Percentiles rank a stretch among this genome's conserved stretches.
phyloP scores from a whole-genome alignment of 2,797 vertebrate species.

The Aphelocoma californica region DNA sequence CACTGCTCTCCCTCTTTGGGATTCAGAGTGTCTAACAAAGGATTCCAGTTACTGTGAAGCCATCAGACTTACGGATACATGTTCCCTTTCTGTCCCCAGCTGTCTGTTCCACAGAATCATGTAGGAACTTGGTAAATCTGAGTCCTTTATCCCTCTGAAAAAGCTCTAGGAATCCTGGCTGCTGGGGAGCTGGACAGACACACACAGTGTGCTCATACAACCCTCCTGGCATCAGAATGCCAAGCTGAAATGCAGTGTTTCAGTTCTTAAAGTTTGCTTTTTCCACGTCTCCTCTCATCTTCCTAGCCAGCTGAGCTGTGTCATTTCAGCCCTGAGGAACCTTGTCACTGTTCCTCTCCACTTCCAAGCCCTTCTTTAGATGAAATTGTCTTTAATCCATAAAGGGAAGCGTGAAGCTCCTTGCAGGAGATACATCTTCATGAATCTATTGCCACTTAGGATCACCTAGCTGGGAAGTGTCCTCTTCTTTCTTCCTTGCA shows the following conservation, averaged over 20 bases:
- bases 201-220: background rate
- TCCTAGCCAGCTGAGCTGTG: background rate
- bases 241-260: background rate
- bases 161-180: background rate
- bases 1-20: fast-evolving
- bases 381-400: background rate
- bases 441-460: background rate
- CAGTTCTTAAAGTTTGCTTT: background rate
- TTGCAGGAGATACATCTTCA: background rate
- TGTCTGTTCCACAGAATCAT: background rate
- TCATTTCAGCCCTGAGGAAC: background rate
- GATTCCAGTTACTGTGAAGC: background rate
- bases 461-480: background rate
- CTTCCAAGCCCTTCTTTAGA: background rate
- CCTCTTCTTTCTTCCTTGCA: background rate
- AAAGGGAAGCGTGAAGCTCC: background rate
- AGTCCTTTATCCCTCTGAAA: background rate
- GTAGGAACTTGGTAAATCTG: background rate
- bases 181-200: background rate
- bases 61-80: fast-evolving
- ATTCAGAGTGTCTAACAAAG: background rate
- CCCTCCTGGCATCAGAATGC: background rate
- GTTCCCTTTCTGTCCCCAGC: background rate
- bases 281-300: background rate
- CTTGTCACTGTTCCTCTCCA: background rate